Conservation (phyloP, 2,888 invertebrate genomes). For the Oeneis ivallda region DNA sequence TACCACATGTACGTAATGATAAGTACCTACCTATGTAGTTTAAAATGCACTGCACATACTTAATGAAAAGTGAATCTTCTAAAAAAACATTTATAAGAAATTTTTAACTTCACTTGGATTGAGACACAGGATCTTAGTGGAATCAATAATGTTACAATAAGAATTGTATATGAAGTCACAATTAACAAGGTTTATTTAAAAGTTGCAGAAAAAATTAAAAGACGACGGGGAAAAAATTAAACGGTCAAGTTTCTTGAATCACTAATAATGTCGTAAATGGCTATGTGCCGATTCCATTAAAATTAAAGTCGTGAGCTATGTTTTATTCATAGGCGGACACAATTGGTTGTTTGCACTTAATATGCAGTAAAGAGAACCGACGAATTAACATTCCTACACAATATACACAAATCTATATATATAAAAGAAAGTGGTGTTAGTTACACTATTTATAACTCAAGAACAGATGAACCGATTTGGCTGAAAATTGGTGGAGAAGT, state of each 20-base stretch:
- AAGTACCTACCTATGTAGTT: no score
- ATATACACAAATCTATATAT: constrained; percentile 2
- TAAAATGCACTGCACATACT: not conserved
- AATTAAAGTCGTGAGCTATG: constrained; percentile 27
- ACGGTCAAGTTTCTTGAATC: constrained; percentile 25
- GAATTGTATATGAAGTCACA: constrained; percentile 27
- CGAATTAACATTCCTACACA: constrained; percentile 34
- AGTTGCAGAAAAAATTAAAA: constrained; percentile 18
- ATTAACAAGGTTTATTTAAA: constrained; percentile 26
- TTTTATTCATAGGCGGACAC: constrained; percentile 34
- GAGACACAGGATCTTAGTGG: constrained; percentile 5
- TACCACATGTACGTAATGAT: no score
- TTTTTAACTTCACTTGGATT: not conserved
- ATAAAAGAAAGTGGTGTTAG: no score
- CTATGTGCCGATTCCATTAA: constrained; percentile 32
- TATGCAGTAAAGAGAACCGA: constrained; percentile 28
- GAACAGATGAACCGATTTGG: no score
- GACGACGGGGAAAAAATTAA: constrained; percentile 19
- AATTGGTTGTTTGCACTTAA: constrained; percentile 36
- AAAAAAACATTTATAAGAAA: not conserved
- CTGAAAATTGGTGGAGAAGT: no score
- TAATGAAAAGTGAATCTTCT: not conserved
- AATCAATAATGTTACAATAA: constrained; percentile 12
- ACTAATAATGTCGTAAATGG: constrained; percentile 31
- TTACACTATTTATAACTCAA: no score